Conservation (phyloP, 2,797 vertebrate genomes). For the Eutrigla gurnardus region DNA sequence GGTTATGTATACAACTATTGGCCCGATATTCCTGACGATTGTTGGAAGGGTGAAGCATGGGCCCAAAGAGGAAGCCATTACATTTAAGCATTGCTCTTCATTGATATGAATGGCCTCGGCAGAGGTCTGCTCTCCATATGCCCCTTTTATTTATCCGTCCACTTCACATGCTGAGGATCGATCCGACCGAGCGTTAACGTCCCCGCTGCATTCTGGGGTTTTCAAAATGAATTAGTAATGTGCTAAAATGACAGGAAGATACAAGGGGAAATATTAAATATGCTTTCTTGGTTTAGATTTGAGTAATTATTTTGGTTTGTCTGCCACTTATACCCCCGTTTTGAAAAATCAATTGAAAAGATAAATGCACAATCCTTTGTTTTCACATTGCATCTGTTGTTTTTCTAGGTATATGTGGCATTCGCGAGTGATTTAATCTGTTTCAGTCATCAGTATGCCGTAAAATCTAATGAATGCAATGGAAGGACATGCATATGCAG, state of each 20-base stretch:
- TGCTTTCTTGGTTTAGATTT: background rate
- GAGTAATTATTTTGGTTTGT: background rate
- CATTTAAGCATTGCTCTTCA: slow-evolving; percentile 2
- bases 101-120: background rate
- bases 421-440: slow-evolving; percentile 32
- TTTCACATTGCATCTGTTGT: background rate
- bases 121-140: background rate
- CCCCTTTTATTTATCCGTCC: background rate
- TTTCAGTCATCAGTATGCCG: slow-evolving; percentile 8
- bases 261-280: background rate
- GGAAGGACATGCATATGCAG: slow-evolving; percentile 40
- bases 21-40: background rate
- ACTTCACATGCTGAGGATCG: background rate
- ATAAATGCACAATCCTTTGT: background rate
- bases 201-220: background rate
- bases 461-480: slow-evolving; percentile 49
- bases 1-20: background rate
- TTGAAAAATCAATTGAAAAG: background rate
- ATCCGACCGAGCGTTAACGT: background rate
- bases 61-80: background rate
- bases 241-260: background rate
- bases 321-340: background rate
- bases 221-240: background rate
- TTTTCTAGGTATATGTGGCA: background rate
- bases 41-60: background rate